These are phyloP conservation scores for Platanista minor DNA, from an alignment of 2,113 vertebrate genomes.

Conservation along the genomic window DNA sequence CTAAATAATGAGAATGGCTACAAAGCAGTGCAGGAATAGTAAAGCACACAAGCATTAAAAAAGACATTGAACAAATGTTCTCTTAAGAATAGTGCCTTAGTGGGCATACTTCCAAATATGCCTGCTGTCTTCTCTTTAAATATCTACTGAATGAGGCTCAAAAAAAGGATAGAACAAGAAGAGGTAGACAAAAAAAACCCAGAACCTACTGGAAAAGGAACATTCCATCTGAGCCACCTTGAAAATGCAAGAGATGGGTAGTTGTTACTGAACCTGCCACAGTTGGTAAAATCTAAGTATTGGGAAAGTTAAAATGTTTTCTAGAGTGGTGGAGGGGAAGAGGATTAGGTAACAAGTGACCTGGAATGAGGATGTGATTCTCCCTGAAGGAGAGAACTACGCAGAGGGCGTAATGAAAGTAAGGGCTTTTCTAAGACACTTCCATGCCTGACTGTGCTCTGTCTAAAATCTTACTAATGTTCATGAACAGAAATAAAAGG, in stretches of 20 bases:
- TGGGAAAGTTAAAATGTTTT: not conserved
- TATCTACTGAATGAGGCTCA: not conserved
- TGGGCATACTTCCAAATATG: not conserved
- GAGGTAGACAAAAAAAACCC: not conserved
- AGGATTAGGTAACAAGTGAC: not conserved
- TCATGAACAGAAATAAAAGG: not conserved
- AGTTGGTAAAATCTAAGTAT: not conserved
- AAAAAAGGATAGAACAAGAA: not conserved
- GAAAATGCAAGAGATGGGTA: not conserved
- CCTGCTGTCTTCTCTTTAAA: not conserved
- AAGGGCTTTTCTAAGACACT: not conserved
- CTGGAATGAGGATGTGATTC: not conserved
- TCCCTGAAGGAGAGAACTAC: not conserved
- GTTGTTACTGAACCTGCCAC: not conserved
- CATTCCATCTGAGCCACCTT: not conserved
- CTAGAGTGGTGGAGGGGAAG: not conserved
- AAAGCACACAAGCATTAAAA: not conserved
- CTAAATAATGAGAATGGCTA: not conserved
- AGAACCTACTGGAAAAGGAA: not conserved
- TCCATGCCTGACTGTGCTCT: too few species aligned
- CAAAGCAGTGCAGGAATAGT: not conserved
- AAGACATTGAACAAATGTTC: not conserved
- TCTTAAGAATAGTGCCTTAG: not conserved
- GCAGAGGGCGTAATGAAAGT: rapidly evolving
- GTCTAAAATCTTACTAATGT: not conserved